Evolutionary conservation across 2,113 vertebrate genomes (phyloP).

Genomic region (Xenus cinereus): DNA sequence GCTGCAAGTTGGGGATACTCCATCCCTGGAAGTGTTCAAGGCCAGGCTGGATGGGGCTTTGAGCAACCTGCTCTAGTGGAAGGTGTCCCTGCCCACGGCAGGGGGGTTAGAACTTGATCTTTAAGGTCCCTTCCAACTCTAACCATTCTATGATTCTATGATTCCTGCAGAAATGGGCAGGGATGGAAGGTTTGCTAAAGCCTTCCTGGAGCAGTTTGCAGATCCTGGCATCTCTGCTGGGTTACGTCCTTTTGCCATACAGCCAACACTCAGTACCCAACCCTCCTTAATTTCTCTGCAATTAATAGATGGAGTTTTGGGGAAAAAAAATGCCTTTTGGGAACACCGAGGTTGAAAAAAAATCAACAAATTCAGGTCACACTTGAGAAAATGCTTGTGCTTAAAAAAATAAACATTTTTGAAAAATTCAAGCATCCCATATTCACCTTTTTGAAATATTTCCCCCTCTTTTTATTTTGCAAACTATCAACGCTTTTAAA

Average conservation of each 20-base stretch:
- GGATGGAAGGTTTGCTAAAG: not conserved
- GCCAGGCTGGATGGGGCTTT: no score
- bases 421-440: not conserved
- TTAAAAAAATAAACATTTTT: not conserved
- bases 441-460: not conserved
- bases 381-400: not conserved
- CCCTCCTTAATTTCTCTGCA: not conserved
- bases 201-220: not conserved
- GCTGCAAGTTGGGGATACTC: no score
- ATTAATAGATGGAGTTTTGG: not conserved
- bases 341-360: not conserved
- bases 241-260: rapidly evolving
- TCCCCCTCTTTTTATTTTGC: not conserved
- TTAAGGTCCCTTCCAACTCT: no score
- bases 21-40: no score
- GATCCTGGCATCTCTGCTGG: not conserved
- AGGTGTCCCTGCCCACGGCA: no score
- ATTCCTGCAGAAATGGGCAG: not conserved
- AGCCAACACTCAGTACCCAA: not conserved
- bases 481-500: not conserved
- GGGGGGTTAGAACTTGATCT: no score
- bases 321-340: not conserved
- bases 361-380: not conserved
- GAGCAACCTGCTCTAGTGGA: no score
- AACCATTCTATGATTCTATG: no score